Base-by-base conservation (phyloP, 2,888 invertebrate species). In the Venusia cambrica region DNA sequence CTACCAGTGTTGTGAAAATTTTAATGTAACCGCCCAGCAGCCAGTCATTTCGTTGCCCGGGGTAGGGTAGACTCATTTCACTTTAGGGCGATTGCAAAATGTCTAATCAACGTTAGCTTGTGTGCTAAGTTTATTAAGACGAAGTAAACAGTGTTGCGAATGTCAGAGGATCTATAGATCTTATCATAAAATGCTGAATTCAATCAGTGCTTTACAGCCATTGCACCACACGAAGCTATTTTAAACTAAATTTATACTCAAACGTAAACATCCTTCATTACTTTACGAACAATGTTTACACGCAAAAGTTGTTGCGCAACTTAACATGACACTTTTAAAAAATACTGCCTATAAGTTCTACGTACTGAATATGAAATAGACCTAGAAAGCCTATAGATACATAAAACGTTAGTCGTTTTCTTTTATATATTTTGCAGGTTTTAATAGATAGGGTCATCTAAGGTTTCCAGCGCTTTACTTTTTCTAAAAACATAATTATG, bases 101-200 rank as follows among this genome's bases (percentile, higher is more conserved):
- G 38, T 24, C n/a, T 38, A 40, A 45, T 45, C 14, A 44, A 44
- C 24, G 8, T 26, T 20, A 21, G 20, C n/a, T n/a, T n/a, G n/a
- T 14, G 17, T 22, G 32, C n/a, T 11, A 28, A 32, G 25, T 31
- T 24, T 27, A 39, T 31, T 20, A 26, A 9, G 13, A 16, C 11
- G 6, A 32, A 17, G 28, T 40, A 25, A 38, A 26, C 33, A 36
- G 15, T 33, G 26, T 17, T 41, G 14, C 14, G 17, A 33, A 31
- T 30, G 48, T 56, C 46, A 54, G 48, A 32, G 36, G 36, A 48
- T 46, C 17, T 24, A 15, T 24, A 31, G 24, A 29, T 20, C 24
- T 35, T 47, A 26, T 65, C 68, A 52, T 73, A 67, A 73, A 73
- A 56, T 55, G 56, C 45, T 48, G 49, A 64, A 66, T 62, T 62